Percentiles rank a stretch among this genome's conserved stretches.
Conservation (phyloP, 2,113 vertebrate genomes). For the Plecotus auritus region DNA sequence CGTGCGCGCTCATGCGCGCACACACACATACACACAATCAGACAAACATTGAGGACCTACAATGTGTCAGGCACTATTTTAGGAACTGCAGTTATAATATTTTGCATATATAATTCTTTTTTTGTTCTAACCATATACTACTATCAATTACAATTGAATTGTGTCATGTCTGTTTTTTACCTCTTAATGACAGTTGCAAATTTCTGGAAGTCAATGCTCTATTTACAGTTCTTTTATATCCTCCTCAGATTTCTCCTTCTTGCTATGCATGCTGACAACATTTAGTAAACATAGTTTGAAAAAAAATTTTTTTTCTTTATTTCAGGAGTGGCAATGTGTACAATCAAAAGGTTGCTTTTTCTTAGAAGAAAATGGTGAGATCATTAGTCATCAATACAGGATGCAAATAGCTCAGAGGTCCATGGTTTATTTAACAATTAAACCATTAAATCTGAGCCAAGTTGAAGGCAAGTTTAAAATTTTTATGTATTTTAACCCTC, state of each 20-base stretch:
- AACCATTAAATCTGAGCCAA: constrained; percentile 82
- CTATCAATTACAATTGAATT: background rate
- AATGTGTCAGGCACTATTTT: background rate
- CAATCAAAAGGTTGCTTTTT: constrained; percentile 91
- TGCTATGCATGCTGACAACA: background rate
- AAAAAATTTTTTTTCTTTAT: constrained; percentile 9
- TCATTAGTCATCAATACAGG: constrained; percentile 89
- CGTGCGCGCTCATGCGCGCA: no score
- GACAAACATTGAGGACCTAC: background rate
- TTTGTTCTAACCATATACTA: background rate
- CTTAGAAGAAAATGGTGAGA: constrained; percentile 87
- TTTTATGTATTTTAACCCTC: background rate
- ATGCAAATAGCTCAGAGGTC: constrained; percentile 86
- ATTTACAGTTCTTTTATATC: background rate
- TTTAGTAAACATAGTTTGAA: background rate
- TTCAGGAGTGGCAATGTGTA: constrained; percentile 87
- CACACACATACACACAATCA: background rate
- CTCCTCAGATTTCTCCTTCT: background rate
- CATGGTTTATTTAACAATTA: constrained; percentile 87
- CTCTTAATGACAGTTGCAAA: background rate
- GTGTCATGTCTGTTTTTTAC: background rate
- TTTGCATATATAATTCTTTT: background rate
- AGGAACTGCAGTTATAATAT: background rate
- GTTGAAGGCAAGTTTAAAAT: constrained; percentile 75
- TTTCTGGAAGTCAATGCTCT: background rate